A percentile compares a stretch with the other conserved stretches of the same genome.
Evolutionary conservation across 2,113 vertebrate genomes (phyloP).

Genomic region (Ophthalmolycus amberensis): DNA sequence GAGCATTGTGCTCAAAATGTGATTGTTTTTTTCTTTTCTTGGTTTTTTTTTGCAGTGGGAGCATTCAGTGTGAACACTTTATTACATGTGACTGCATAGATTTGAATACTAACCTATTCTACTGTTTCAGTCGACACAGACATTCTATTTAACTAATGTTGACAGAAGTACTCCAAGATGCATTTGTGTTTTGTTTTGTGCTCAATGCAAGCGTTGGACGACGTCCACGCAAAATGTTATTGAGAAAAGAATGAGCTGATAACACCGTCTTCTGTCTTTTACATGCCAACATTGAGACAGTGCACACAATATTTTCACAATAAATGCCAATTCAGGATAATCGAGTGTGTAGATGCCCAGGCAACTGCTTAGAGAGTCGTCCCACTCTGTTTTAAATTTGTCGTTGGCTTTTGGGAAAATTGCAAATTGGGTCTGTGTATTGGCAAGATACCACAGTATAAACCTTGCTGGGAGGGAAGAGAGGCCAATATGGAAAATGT

Average conservation of each 20-base stretch:
- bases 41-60: slow-evolving; percentile 21
- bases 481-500: slow-evolving; percentile 21
- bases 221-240: not conserved
- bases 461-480: slow-evolving; percentile 26
- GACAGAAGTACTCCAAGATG: not conserved
- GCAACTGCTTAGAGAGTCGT: not conserved
- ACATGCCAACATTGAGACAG: not conserved
- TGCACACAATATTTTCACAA: not conserved
- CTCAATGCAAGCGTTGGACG: not conserved
- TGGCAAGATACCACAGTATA: slow-evolving; percentile 30
- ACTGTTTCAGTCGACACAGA: slow-evolving; percentile 2
- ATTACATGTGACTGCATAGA: not conserved
- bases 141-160: not conserved
- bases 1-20: slow-evolving; percentile 18
- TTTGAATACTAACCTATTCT: not conserved
- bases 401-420: slow-evolving; percentile 1
- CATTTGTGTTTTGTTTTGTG: not conserved
- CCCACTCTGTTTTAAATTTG: slow-evolving; percentile 26
- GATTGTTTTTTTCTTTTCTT: not conserved
- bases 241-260: no score
- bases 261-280: not conserved
- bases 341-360: not conserved
- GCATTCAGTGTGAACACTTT: slow-evolving; percentile 2
- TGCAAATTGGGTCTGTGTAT: slow-evolving; percentile 12
- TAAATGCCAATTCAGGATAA: slow-evolving; percentile 5